Evolutionary conservation across 2,888 invertebrate species (phyloP), one percentile per base, ranked within the genome.

Genomic region (Lasioglossum morio): DNA sequence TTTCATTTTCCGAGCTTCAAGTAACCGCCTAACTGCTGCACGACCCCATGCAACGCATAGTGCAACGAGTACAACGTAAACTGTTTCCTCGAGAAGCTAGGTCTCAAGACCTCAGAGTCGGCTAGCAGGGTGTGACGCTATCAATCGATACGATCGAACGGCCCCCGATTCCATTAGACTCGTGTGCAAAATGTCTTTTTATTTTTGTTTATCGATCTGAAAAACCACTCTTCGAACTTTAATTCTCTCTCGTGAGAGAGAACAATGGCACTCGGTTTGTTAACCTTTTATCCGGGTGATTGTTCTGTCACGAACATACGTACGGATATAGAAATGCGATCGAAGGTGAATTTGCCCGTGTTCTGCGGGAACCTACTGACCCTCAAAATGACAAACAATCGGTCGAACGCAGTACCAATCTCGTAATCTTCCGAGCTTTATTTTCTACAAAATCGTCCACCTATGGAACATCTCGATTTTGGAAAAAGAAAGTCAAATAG

Each of bases 141-240:
- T 77, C 73, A 85, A 89, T 88, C 89, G 87, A 90, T 89, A 84
- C 66, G 85, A 88, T 90, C 87, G 84, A 90, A 87, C 82, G 78
- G 63, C 40, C 76, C 72, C 70, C 85, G 77, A 60, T 63, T 60
- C 30, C 5, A n/a, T 63, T 63, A 10, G 19, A 16, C 5, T 60
- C 37, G 0, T 14, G 60, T 27, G 30, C 27, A 30, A 30, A 40
- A 27, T 63, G 30, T 19, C 19, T 63, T 34, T 57, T n/a, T n/a
- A n/a, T n/a, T 43, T 43, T 72, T 40, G 43, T 72, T 14, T 27
- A n/a, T 40, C 16, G 30, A 30, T n/a, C n/a, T n/a, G n/a, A 57
- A n/a, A 57, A 57, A 12, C 12, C 57, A n/a, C 57, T 57, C 0
- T 57, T 57, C 57, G n/a, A 57, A 57, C n/a, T 57, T 12, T 57